These are phyloP conservation scores for Odocoileus hemionus DNA, from an alignment of 2,113 vertebrate species.

Conservation along the genomic window DNA sequence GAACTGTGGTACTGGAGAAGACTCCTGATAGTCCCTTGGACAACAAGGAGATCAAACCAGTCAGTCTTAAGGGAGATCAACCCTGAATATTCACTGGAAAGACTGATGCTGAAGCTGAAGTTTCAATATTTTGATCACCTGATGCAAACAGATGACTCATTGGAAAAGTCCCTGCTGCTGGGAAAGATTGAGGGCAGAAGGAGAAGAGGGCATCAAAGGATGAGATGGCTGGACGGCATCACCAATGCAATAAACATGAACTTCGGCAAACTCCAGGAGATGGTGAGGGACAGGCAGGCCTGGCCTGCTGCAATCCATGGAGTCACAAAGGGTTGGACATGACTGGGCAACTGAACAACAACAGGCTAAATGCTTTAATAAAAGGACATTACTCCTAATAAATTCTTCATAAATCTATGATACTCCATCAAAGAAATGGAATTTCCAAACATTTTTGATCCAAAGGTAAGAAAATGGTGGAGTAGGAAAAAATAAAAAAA, in stretches of 20 bases:
- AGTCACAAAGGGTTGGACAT: not conserved
- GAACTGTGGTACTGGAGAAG: not conserved
- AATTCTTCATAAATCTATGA: not conserved
- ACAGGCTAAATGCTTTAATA: not conserved
- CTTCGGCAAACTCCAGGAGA: not conserved
- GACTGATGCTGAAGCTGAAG: not conserved
- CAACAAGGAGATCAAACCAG: not conserved
- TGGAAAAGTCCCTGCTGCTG: not conserved
- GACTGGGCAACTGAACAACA: not conserved
- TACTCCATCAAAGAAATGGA: not conserved
- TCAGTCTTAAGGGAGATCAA: not conserved
- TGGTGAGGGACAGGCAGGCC: not conserved
- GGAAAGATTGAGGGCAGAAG: not conserved
- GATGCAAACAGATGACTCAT: not conserved
- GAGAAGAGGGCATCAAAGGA: not conserved
- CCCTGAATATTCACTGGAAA: not conserved
- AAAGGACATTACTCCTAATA: not conserved
- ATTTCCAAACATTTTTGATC: not conserved
- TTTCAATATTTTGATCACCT: not conserved
- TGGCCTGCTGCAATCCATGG: not conserved
- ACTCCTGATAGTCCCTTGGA: not conserved
- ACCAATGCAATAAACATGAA: not conserved
- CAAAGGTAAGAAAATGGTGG: not conserved
- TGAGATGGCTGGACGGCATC: not conserved
- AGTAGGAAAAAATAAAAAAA: not conserved